Evolutionary conservation across 37 sponge, comb jelly and placozoan genomes (phyloP).

Genomic region (Chondrilla cf. caribensis): DNA sequence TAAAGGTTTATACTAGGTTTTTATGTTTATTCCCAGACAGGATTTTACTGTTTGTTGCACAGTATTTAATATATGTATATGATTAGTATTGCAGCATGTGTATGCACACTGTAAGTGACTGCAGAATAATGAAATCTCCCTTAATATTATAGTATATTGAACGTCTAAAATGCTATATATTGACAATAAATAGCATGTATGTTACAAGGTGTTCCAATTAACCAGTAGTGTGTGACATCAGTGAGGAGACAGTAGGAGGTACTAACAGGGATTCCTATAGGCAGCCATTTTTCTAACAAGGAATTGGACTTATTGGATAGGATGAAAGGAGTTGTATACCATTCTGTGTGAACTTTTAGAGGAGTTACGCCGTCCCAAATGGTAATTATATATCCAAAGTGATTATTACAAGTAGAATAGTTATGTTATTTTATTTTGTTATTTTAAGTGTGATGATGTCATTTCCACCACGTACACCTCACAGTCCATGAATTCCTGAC

Average conservation of each 20-base stretch:
- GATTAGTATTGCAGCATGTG: too few species aligned
- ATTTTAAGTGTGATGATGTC: neutral
- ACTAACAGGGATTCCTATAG: conserved; percentile 10
- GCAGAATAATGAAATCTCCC: too few species aligned
- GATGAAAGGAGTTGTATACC: conserved; percentile 19
- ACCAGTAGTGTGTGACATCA: conserved; percentile 25
- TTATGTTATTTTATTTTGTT: neutral
- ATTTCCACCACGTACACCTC: too few species aligned
- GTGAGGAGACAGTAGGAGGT: conserved; percentile 23
- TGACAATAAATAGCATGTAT: too few species aligned
- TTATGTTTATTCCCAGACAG: neutral
- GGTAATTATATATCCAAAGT: too few species aligned
- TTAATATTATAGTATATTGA: too few species aligned
- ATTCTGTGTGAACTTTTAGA: conserved; percentile 37
- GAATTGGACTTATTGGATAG: conserved; percentile 44
- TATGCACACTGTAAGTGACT: too few species aligned
- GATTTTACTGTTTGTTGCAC: neutral
- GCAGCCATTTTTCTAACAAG: conserved; percentile 14
- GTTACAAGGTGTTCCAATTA: conserved; percentile 12
- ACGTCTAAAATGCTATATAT: too few species aligned
- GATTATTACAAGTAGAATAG: neutral
- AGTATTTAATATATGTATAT: too few species aligned
- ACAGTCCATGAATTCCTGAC: too few species aligned
- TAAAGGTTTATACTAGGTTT: conserved; percentile 39
- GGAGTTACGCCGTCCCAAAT: conserved; percentile 9